These are phyloP conservation scores for Chromobotia macracanthus DNA, from an alignment of 2,797 vertebrate genomes.

Conservation along the genomic window DNA sequence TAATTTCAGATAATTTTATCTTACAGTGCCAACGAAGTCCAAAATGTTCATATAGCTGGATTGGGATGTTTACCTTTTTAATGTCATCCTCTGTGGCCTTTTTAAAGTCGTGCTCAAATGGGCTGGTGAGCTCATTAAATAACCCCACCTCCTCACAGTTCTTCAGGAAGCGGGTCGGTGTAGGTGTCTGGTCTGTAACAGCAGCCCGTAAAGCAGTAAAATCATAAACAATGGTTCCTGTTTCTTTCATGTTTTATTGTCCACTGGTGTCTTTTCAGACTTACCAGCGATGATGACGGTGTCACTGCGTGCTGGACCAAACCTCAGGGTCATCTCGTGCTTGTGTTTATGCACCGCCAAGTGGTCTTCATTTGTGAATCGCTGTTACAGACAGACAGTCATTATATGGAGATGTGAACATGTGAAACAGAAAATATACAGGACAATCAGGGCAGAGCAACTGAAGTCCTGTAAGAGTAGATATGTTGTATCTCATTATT, in stretches of 20 bases:
- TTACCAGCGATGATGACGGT: conserved; percentile 97
- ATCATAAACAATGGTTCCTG: not conserved
- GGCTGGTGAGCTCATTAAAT: conserved; percentile 97
- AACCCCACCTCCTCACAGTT: conserved; percentile 99
- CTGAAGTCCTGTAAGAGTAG: conserved; percentile 9
- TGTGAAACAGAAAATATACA: not conserved
- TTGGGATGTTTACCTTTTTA: conserved; percentile 86
- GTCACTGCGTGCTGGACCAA: conserved; percentile 97
- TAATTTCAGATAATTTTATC: not conserved
- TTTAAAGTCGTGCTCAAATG: conserved; percentile 99
- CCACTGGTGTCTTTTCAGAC: conserved; percentile 54
- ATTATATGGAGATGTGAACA: not conserved
- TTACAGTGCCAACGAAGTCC: not conserved
- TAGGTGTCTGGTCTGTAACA: conserved; percentile 97
- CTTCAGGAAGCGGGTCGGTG: conserved; percentile 98
- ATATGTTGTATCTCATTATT: conserved; percentile 21
- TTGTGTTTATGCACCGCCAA: conserved; percentile 99
- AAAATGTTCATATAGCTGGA: not conserved
- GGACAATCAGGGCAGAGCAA: not conserved
- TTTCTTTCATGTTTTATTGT: too few species aligned
- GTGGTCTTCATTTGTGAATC: conserved; percentile 99
- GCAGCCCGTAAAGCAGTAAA: conserved; percentile 12
- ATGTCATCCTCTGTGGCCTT: conserved; percentile 95
- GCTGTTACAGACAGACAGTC: conserved; percentile 71
- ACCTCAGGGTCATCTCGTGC: conserved; percentile 99